A percentile compares a stretch with the other conserved stretches of the same genome.
phyloP scores from a whole-genome alignment of 2,113 vertebrate genomes.

The Nycticorax nycticorax region DNA sequence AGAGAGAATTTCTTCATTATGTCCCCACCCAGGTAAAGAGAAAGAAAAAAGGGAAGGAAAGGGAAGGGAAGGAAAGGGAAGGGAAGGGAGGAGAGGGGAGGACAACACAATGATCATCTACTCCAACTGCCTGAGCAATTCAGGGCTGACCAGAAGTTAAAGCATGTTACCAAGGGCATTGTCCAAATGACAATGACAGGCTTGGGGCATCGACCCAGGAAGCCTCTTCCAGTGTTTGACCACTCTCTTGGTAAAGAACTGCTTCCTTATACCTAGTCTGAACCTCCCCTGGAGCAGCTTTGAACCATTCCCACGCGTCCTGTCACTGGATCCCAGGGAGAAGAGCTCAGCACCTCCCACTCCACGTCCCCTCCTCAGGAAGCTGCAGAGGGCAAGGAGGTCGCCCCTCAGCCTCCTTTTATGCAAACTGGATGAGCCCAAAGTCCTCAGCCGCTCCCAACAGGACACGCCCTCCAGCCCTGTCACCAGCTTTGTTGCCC shows the following conservation, averaged over 20 bases:
- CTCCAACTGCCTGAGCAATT: not conserved
- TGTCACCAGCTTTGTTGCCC: not conserved
- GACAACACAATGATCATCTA: not conserved
- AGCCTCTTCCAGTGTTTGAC: not conserved
- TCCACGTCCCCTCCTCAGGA: not conserved
- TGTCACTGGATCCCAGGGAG: not conserved
- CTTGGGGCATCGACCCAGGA: fast-evolving
- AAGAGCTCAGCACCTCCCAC: not conserved
- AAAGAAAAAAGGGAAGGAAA: no score
- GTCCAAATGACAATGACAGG: not conserved
- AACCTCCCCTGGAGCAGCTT: not conserved
- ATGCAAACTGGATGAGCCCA: not conserved
- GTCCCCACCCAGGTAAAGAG: not conserved
- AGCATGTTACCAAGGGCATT: not conserved
- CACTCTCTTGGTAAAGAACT: not conserved
- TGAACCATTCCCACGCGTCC: not conserved
- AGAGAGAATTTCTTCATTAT: not conserved
- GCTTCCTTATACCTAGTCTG: not conserved
- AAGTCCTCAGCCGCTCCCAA: not conserved
- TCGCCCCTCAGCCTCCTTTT: not conserved
- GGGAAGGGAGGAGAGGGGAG: no score
- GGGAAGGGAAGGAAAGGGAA: not conserved
- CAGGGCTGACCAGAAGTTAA: not conserved
- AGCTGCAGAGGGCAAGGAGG: not conserved
- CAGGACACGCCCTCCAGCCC: not conserved